Conservation (phyloP, 1,140 invertebrate species). For the Drosophila kepulauana region DNA sequence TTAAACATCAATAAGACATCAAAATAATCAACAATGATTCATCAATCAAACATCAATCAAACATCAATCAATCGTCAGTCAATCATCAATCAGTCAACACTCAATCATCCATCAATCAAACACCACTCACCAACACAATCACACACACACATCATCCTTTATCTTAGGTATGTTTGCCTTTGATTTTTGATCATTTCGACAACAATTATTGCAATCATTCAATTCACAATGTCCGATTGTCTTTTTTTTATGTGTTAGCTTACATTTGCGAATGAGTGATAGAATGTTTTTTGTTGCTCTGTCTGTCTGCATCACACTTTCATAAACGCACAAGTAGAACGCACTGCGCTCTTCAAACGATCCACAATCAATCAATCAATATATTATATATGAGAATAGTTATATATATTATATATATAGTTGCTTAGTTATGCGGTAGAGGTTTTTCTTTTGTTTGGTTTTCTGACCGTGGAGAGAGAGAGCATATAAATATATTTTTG, state of each 20-base stretch:
- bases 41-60: conserved; percentile 8
- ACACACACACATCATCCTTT: not conserved
- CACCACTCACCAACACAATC: not conserved
- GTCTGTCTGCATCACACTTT: not conserved
- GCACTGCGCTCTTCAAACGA: conserved; percentile 32
- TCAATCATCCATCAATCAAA: not conserved
- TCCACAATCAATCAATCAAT: conserved; percentile 5
- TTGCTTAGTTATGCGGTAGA: conserved; percentile 5
- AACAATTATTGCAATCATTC: not conserved
- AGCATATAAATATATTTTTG: conserved; percentile 11
- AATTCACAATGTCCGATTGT: not conserved
- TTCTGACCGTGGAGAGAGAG: not conserved
- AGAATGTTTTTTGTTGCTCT: conserved; percentile 2
- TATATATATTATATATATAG: conserved; percentile 8
- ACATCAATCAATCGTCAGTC: not conserved
- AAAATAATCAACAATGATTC: not conserved
- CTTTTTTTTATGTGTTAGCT: not conserved
- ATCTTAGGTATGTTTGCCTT: conserved; percentile 15
- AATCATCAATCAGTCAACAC: not conserved
- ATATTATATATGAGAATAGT: not conserved
- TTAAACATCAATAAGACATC: too few relatives aligned
- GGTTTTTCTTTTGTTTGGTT: not conserved
- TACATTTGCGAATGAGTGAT: not conserved
- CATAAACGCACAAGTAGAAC: not conserved
- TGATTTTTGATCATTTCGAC: not conserved